phyloP scores from a whole-genome alignment of 2,113 vertebrate species.

The Gymnogyps californianus region DNA sequence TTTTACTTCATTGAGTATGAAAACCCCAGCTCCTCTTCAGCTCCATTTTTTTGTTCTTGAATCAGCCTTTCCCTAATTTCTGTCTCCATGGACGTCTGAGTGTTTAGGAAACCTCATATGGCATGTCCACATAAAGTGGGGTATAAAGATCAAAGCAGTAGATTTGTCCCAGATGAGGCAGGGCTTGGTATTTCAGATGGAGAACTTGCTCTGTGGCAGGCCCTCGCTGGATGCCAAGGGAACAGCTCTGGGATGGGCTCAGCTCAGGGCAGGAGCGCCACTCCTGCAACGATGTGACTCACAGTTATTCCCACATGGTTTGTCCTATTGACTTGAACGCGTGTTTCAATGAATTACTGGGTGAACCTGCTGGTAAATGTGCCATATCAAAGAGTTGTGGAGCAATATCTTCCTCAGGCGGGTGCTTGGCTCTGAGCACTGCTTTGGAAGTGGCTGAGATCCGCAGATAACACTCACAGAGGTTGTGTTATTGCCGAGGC shows the following conservation, averaged over 20 bases:
- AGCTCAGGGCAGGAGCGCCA: not conserved
- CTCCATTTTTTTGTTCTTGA: not conserved
- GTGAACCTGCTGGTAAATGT: slow-evolving; percentile 9
- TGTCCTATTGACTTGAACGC: not conserved
- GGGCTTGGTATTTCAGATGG: not conserved
- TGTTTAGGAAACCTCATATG: not conserved
- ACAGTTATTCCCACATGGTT: not conserved
- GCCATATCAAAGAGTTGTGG: not conserved
- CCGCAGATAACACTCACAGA: not conserved
- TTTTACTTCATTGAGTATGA: not conserved
- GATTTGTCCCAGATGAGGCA: not conserved
- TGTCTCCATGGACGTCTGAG: not conserved
- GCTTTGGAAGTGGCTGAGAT: slow-evolving; percentile 13
- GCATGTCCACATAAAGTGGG: not conserved
- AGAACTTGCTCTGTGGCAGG: not conserved
- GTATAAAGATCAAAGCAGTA: not conserved
- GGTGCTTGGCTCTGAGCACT: not conserved
- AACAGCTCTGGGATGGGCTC: not conserved
- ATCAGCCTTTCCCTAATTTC: not conserved
- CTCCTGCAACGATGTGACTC: not conserved
- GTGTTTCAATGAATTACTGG: not conserved
- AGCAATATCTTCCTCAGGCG: not conserved
- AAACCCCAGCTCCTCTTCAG: not conserved
- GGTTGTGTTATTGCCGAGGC: not conserved
- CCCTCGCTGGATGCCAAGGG: not conserved